A percentile compares a stretch with the other conserved stretches of the same genome.
Evolutionary conservation across 1,140 invertebrate species (phyloP).

Genomic region (Palaemon carinicauda): DNA sequence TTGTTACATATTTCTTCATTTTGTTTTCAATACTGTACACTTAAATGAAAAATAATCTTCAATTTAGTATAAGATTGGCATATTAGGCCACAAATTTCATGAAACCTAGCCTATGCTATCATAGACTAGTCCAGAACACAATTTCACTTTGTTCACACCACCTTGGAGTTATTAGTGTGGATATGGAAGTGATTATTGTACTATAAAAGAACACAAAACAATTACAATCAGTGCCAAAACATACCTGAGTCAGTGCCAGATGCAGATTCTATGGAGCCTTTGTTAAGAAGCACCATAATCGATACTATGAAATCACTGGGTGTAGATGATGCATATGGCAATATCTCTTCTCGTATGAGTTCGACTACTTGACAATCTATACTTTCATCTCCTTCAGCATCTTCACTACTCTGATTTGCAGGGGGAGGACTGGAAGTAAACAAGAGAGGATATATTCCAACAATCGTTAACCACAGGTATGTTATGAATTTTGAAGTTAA

Average conservation of each 20-base stretch:
- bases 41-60: no score
- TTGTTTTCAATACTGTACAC: no score
- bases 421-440: constrained; percentile 67
- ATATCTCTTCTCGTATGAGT: constrained; percentile 82
- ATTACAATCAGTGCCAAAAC: not conserved
- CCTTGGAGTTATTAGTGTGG: no score
- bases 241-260: constrained; percentile 68
- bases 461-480: not conserved
- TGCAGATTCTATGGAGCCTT: constrained; percentile 92
- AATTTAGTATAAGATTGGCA: no score
- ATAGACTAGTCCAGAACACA: no score
- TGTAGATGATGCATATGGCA: constrained; percentile 81
- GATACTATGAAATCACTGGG: constrained; percentile 87
- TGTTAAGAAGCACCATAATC: constrained; percentile 89
- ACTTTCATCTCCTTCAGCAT: constrained; percentile 83
- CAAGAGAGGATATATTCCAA: not conserved
- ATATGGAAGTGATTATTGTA: no score
- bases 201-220: not conserved
- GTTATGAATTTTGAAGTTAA: no score
- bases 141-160: no score
- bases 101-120: no score
- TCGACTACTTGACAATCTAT: constrained; percentile 89
- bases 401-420: constrained; percentile 78
- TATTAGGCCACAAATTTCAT: no score
- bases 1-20: no score